A percentile compares a stretch with the other conserved stretches of the same genome.
phyloP scores from a whole-genome alignment of 1,140 invertebrate genomes.

The Diplogasteroides magnus region DNA sequence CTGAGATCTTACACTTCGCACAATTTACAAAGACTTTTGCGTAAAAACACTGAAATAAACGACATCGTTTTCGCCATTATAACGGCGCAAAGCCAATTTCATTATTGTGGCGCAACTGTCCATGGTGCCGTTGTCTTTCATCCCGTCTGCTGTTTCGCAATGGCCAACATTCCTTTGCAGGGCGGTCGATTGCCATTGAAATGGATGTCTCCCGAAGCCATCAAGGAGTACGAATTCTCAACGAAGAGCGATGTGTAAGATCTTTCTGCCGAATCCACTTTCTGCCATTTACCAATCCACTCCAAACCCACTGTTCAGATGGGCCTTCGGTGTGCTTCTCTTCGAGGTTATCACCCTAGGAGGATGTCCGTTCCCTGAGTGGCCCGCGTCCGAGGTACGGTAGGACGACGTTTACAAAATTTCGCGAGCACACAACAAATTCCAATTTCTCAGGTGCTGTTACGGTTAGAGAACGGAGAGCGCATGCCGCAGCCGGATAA shows the following conservation, averaged over 20 bases:
- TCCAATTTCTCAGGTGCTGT: conserved; percentile 55
- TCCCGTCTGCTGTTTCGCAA: not conserved
- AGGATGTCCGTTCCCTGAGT: conserved; percentile 56
- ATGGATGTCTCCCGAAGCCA: conserved; percentile 57
- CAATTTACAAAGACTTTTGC: not conserved
- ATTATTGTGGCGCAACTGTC: too few relatives aligned
- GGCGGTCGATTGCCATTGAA: conserved; percentile 30
- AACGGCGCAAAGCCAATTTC: too few relatives aligned
- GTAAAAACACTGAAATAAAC: too few relatives aligned
- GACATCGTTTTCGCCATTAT: too few relatives aligned
- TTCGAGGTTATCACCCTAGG: conserved; percentile 60
- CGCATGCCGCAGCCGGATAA: conserved; percentile 59
- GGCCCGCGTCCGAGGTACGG: not conserved
- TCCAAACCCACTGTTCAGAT: conserved; percentile 45
- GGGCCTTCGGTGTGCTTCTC: conserved; percentile 60
- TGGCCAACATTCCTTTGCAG: conserved; percentile 5
- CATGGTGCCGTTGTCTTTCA: too few relatives aligned
- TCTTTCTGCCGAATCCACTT: not conserved
- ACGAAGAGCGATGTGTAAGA: conserved; percentile 59
- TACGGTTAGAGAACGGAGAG: conserved; percentile 54
- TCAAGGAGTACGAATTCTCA: conserved; percentile 59
- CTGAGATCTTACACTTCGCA: conserved; percentile 54
- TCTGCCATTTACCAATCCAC: conserved; percentile 4
- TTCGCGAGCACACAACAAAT: too few relatives aligned
- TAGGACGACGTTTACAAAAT: too few relatives aligned